Percentiles rank a stretch among this genome's conserved stretches.
These are phyloP conservation scores for Geophilus truncorum DNA, from an alignment of 2,888 invertebrate genomes.

Conservation along the genomic window DNA sequence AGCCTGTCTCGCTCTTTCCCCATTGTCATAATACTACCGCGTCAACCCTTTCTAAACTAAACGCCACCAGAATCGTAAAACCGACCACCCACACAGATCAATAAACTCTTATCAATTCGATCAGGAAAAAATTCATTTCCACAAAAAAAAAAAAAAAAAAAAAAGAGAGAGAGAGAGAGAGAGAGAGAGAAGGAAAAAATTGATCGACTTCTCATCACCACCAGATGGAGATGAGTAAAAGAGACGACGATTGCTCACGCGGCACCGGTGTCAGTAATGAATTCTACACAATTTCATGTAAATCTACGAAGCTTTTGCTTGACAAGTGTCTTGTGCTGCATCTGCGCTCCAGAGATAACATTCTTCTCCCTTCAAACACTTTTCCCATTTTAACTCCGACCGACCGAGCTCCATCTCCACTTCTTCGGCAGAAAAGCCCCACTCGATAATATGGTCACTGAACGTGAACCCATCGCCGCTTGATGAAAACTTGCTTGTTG, in stretches of 20 bases:
- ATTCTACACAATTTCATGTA: not conserved
- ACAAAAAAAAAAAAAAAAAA: not conserved
- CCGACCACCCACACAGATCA: not conserved
- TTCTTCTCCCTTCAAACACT: not conserved
- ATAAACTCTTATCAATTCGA: no score
- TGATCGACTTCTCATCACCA: not conserved
- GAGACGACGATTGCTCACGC: not conserved
- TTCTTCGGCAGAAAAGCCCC: not conserved
- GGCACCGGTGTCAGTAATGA: not conserved
- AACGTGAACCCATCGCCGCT: not conserved
- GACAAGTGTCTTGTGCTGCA: not conserved
- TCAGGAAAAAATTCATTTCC: no score
- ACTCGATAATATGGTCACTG: not conserved
- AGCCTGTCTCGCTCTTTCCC: not conserved
- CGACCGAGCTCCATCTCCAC: not conserved
- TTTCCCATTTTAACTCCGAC: not conserved
- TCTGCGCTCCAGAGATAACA: not conserved
- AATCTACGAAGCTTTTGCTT: not conserved
- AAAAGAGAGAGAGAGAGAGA: no score
- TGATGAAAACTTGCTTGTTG: not conserved
- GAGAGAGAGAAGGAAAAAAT: no score
- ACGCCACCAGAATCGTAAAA: not conserved
- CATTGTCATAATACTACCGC: not conserved
- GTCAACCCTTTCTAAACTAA: not conserved
- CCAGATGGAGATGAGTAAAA: not conserved